These are phyloP conservation scores for Papilio xuthus DNA, from an alignment of 1,140 invertebrate genomes.

Conservation along the genomic window DNA sequence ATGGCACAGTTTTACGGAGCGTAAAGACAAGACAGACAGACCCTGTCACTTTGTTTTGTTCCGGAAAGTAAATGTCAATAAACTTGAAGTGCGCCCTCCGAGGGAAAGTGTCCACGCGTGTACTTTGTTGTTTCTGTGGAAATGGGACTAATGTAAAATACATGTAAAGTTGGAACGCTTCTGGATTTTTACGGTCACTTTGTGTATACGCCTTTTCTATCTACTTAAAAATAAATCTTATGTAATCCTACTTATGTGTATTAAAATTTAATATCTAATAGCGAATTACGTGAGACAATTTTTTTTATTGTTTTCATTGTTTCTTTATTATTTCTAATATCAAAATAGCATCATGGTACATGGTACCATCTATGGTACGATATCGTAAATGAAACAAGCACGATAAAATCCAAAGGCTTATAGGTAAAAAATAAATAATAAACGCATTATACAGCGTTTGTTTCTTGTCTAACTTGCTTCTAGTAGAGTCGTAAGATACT, in stretches of 20 bases:
- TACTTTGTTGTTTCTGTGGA: constrained; percentile 56
- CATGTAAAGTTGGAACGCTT: constrained; percentile 49
- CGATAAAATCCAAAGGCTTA: too few relatives aligned
- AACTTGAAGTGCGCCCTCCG: constrained; percentile 66
- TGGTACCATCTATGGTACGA: too few relatives aligned
- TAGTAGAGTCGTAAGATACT: not conserved
- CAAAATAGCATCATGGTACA: too few relatives aligned
- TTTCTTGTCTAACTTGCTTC: not conserved
- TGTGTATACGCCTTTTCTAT: not conserved
- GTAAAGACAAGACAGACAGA: constrained; percentile 59
- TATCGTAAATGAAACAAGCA: too few relatives aligned
- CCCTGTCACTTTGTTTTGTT: constrained; percentile 67
- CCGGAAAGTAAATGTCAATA: constrained; percentile 80
- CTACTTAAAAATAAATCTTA: not conserved
- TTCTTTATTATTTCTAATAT: too few relatives aligned
- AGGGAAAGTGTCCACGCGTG: constrained; percentile 64
- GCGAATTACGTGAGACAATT: too few relatives aligned
- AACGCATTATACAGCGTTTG: not conserved
- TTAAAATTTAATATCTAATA: too few relatives aligned
- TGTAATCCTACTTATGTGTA: not conserved
- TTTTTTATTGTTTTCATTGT: too few relatives aligned
- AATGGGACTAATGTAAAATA: constrained; percentile 65
- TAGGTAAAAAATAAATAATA: too few relatives aligned
- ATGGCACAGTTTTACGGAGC: constrained; percentile 53
- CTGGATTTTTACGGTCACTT: constrained; percentile 7